Evolutionary conservation across 2,797 vertebrate species (phyloP).

Genomic region (Sebastes flavidus): DNA sequence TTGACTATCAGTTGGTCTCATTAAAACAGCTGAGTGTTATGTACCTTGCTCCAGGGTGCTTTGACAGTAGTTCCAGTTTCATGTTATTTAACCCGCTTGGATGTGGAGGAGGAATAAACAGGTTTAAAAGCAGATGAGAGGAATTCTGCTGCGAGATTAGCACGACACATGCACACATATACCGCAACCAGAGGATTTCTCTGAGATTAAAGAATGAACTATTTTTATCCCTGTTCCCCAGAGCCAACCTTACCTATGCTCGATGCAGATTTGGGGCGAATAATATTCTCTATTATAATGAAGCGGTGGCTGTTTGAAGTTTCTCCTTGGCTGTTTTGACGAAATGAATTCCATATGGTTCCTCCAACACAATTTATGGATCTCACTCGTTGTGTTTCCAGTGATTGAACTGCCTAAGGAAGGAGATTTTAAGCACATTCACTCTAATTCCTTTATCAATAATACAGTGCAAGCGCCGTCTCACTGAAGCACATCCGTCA

Average conservation of each 20-base stretch:
- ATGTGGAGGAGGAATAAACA: constrained; percentile 52
- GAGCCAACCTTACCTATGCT: constrained; percentile 61
- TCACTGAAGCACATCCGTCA: constrained; percentile 27
- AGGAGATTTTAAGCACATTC: constrained; percentile 34
- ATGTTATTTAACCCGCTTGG: constrained; percentile 21
- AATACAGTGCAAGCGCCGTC: constrained; percentile 19
- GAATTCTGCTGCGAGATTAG: constrained; percentile 42
- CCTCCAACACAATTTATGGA: constrained; percentile 54
- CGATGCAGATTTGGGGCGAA: constrained; percentile 55
- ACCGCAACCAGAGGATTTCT: constrained; percentile 51
- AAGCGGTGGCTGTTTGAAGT: constrained; percentile 72
- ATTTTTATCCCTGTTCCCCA: constrained; percentile 67
- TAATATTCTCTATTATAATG: constrained; percentile 66
- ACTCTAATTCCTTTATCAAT: constrained; percentile 47
- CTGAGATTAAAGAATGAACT: constrained; percentile 67
- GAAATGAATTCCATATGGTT: constrained; percentile 55
- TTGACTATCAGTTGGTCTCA: constrained; percentile 13
- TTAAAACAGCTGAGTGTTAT: constrained; percentile 22
- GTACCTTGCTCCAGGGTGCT: constrained; percentile 18
- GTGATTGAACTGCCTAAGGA: constrained; percentile 52
- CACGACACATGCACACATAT: constrained; percentile 36
- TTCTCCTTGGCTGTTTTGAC: constrained; percentile 64
- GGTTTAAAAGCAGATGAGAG: constrained; percentile 59
- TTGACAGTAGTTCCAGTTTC: constrained; percentile 16
- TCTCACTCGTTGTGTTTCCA: constrained; percentile 46